Percentiles rank a stretch among this genome's conserved stretches.
Evolutionary conservation across 2,113 vertebrate genomes (phyloP).

Genomic region (Stercorarius parasiticus): DNA sequence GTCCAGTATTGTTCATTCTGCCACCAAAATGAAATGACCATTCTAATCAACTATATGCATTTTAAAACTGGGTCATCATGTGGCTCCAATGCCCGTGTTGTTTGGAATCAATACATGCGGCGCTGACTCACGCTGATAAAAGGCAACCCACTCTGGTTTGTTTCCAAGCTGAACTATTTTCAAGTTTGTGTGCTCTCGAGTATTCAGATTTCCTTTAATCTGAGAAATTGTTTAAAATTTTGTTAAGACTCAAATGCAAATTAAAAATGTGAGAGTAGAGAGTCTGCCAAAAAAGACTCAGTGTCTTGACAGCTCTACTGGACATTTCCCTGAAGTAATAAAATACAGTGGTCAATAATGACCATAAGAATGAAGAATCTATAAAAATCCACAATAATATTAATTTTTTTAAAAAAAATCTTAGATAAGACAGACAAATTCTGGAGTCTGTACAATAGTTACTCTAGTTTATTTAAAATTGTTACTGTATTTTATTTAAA

Average conservation of each 20-base stretch:
- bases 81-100: not conserved
- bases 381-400: not conserved
- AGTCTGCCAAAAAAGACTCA: not conserved
- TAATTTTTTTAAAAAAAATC: not conserved
- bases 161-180: not conserved
- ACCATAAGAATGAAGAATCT: not conserved
- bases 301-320: not conserved
- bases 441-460: not conserved
- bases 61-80: not conserved
- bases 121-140: not conserved
- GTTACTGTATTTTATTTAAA: not conserved
- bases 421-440: not conserved
- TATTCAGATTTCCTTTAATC: not conserved
- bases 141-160: not conserved
- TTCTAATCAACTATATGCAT: constrained; percentile 15
- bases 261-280: not conserved
- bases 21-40: constrained; percentile 12
- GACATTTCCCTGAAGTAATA: not conserved
- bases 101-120: not conserved
- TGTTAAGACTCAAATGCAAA: not conserved
- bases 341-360: not conserved
- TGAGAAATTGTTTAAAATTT: not conserved
- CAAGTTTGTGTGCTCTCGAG: not conserved
- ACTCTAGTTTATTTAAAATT: not conserved
- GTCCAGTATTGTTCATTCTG: constrained; percentile 71